These are phyloP conservation scores for Mythimna albipuncta DNA, from an alignment of 2,888 invertebrate species.

Conservation along the genomic window DNA sequence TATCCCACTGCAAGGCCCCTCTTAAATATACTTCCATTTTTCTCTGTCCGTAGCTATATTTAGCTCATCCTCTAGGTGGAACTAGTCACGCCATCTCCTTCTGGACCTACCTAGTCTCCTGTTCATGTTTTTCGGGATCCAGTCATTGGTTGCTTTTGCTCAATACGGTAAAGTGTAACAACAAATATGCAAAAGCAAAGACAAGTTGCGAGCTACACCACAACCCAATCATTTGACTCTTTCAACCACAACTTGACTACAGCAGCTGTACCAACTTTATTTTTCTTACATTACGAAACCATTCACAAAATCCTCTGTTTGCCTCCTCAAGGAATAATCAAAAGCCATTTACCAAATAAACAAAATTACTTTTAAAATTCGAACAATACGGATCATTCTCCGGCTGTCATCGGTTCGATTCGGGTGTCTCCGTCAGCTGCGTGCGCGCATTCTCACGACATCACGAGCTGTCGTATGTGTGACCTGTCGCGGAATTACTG, in stretches of 20 bases:
- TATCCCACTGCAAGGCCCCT: no score
- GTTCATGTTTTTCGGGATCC: no score
- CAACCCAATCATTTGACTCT: conserved; percentile 17
- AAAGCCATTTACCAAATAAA: conserved; percentile 63
- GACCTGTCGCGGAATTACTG: conserved; percentile 62
- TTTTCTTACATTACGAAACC: conserved; percentile 59
- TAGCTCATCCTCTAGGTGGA: no score
- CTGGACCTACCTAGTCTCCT: no score
- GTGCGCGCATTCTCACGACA: conserved; percentile 64
- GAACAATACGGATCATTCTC: conserved; percentile 58
- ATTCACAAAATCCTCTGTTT: conserved; percentile 46
- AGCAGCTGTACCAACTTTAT: conserved; percentile 37
- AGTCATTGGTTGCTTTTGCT: no score
- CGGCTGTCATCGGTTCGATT: conserved; percentile 64
- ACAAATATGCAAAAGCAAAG: not conserved
- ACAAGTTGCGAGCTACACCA: not conserved
- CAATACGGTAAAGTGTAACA: not conserved
- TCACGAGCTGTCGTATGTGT: conserved; percentile 64
- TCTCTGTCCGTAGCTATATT: no score
- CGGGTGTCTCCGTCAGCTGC: conserved; percentile 65
- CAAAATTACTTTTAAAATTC: conserved; percentile 49
- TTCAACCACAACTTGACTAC: conserved; percentile 18
- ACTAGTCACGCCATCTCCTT: no score
- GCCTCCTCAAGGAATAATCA: conserved; percentile 43
- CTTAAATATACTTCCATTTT: no score